Conservation (phyloP, 2,888 invertebrate genomes). For the Diaperis boleti region DNA sequence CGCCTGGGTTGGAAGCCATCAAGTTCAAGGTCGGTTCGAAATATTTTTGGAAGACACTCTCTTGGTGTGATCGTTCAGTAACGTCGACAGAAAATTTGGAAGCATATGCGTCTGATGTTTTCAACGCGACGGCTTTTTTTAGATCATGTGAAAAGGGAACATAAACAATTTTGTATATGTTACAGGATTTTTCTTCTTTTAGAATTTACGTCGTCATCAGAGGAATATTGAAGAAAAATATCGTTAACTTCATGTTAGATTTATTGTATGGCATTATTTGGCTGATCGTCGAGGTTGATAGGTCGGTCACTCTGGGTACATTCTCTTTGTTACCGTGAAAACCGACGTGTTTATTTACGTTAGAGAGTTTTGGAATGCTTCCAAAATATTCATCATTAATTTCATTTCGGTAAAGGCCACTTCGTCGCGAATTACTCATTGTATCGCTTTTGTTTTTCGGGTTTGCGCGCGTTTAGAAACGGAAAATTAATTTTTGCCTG, state of each 20-base stretch:
- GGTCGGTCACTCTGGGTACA: conserved; percentile 6
- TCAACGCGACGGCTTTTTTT: conserved; percentile 41
- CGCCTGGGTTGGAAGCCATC: conserved; percentile 35
- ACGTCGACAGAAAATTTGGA: conserved; percentile 43
- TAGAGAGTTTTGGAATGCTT: conserved; percentile 32
- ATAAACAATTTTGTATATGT: conserved; percentile 39
- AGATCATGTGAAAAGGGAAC: conserved; percentile 40
- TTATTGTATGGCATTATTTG: not conserved
- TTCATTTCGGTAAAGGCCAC: conserved; percentile 36
- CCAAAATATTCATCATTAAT: conserved; percentile 39
- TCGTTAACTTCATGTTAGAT: not conserved
- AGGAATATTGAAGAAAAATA: not conserved
- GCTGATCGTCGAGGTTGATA: not conserved
- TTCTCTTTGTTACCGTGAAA: conserved; percentile 16
- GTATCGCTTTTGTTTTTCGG: conserved; percentile 27
- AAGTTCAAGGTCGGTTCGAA: conserved; percentile 49
- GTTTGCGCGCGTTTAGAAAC: conserved; percentile 20
- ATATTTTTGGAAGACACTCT: conserved; percentile 47
- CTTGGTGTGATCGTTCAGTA: conserved; percentile 28
- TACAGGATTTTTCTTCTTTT: conserved; percentile 20
- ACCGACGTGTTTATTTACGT: conserved; percentile 40
- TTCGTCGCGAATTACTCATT: conserved; percentile 33
- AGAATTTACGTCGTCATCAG: conserved; percentile 16
- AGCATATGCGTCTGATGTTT: conserved; percentile 43
- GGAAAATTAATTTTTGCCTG: conserved; percentile 15